These are phyloP conservation scores for Acanthornis magna DNA, from an alignment of 2,797 vertebrate genomes.

Conservation along the genomic window DNA sequence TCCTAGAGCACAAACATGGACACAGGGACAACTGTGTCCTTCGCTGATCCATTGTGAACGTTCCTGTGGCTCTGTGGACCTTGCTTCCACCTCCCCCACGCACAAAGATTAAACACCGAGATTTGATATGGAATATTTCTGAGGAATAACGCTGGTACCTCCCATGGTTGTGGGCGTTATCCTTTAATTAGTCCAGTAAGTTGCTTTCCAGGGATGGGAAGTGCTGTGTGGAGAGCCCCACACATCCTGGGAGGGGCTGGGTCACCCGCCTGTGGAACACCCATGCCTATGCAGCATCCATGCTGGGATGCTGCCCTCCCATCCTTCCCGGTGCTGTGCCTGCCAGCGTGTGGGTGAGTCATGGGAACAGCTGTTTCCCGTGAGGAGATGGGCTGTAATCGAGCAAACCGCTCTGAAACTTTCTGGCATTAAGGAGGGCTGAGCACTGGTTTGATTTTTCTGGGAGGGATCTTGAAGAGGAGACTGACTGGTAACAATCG, in stretches of 20 bases:
- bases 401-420: not conserved
- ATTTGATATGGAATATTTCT: not conserved
- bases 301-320: not conserved
- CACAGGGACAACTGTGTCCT: not conserved
- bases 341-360: accelerated
- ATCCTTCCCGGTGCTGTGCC: not conserved
- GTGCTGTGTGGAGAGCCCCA: not conserved
- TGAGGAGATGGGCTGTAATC: not conserved
- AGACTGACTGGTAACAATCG: not conserved
- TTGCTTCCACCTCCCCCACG: not conserved
- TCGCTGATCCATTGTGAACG: not conserved
- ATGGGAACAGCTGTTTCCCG: not conserved
- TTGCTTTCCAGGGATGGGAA: not conserved
- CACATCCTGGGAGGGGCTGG: not conserved
- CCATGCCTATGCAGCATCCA: not conserved
- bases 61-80: not conserved
- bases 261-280: accelerated
- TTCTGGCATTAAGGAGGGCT: not conserved
- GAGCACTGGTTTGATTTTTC: not conserved
- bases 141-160: not conserved
- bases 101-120: not conserved
- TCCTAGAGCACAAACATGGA: not conserved
- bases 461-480: not conserved
- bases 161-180: accelerated
- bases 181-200: not conserved